Conservation (phyloP, 2,113 vertebrate species). For the Fregetta grallaria region DNA sequence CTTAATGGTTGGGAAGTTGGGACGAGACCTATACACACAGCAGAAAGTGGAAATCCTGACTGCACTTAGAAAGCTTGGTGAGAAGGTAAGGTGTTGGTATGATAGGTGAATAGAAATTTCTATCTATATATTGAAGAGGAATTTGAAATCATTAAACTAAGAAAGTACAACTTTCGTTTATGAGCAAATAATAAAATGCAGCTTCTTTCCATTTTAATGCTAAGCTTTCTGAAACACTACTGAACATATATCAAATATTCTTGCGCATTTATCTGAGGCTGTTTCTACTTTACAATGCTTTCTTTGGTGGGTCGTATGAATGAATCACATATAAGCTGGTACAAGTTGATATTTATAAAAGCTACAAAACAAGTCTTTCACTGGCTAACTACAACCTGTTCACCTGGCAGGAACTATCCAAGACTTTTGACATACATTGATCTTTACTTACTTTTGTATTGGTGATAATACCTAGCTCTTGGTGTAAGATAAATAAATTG, state of each 20-base stretch:
- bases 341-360: not conserved
- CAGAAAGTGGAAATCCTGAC: constrained; percentile 97
- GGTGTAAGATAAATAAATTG: not conserved
- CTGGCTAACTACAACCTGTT: not conserved
- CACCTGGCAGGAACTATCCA: not conserved
- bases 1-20: constrained; percentile 92
- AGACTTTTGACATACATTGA: not conserved
- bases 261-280: not conserved
- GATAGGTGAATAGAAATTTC: not conserved
- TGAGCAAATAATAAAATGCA: not conserved
- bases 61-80: constrained; percentile 93
- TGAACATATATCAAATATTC: not conserved
- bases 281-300: not conserved
- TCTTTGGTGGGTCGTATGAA: not conserved
- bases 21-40: constrained; percentile 82
- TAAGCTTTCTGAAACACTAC: not conserved
- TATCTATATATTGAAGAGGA: not conserved
- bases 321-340: not conserved
- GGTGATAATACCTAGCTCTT: not conserved
- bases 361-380: not conserved
- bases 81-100: constrained; percentile 80
- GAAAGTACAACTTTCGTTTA: not conserved
- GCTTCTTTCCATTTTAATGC: not conserved
- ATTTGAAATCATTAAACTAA: not conserved
- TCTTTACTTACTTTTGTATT: not conserved